Evolutionary conservation across 23 tunicate genomes (phyloP).

Genomic region (Clavelina lepadiformis): DNA sequence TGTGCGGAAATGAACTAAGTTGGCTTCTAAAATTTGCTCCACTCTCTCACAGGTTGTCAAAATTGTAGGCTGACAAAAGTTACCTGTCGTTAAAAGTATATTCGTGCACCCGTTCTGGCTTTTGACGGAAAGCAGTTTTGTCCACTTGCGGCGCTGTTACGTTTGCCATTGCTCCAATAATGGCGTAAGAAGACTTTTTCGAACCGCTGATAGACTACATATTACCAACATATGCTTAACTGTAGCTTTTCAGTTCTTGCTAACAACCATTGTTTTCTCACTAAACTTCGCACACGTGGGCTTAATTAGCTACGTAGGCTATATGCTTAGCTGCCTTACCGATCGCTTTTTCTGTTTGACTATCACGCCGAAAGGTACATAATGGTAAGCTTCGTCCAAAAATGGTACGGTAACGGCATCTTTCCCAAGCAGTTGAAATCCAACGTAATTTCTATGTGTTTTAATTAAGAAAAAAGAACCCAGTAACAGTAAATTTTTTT

Average conservation of each 20-base stretch:
- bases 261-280: too few relatives aligned
- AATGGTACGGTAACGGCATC: constrained; percentile 80
- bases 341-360: constrained; percentile 45
- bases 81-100: constrained; percentile 66
- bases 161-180: constrained; percentile 68
- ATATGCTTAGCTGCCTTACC: too few relatives aligned
- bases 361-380: constrained; percentile 82
- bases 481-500: neutral
- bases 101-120: constrained; percentile 62
- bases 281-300: too few relatives aligned
- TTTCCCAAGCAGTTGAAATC: constrained; percentile 72
- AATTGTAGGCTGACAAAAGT: too few relatives aligned
- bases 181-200: constrained; percentile 40
- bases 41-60: too few relatives aligned
- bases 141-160: constrained; percentile 65
- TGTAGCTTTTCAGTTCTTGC: too few relatives aligned
- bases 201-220: constrained; percentile 4
- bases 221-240: too few relatives aligned
- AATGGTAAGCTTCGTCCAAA: constrained; percentile 88
- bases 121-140: constrained; percentile 54
- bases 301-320: too few relatives aligned
- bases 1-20: too few relatives aligned
- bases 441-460: constrained; percentile 68
- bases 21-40: too few relatives aligned
- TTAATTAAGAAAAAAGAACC: neutral